Evolutionary conservation across 2,888 invertebrate species (phyloP), one percentile per base, ranked within the genome.

Genomic region (Trachelus tabidus): DNA sequence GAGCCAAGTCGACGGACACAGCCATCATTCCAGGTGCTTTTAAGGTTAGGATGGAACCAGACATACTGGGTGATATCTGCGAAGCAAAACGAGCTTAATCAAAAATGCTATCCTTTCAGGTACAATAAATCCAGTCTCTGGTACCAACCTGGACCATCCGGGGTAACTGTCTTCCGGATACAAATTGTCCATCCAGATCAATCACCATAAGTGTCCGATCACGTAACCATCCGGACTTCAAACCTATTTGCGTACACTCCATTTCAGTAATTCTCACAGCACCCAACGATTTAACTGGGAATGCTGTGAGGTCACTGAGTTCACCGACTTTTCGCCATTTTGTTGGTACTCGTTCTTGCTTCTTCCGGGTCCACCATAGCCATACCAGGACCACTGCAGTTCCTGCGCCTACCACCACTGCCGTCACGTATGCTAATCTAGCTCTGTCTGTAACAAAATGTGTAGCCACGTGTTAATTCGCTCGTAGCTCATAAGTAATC

Each of bases 231-330:
- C 93, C 93, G 75, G 92, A 91, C 84, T 91, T 92, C 34, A 94
- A 85, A 0, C 95, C 95, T 33, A 95, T 84, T n/a, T 88, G 83
- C 0, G 93, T 92, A 84, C 93, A 93, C 83, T 94, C 93, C 80
- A 93, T 93, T n/a, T 90, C 89, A 68, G 91, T 92, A 79, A 93
- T 80, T 3, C 92, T 86, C 34, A 94, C 85, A 0, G 93, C 89
- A 0, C 93, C 94, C 77, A 94, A 93, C 0, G 95, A 94, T 88
- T 95, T 95, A 23, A 95, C 92, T 0, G 95, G 95, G 84, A 93
- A 94, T 11, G 92, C 91, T 79, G 93, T 91, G 6, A 94, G 86
- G 73, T 93, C 92, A 82, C 92, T 93, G 6, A 95, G 88, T 77
- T 93, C 93, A 0, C 95, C 95, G 34, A 94, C 93, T 86, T 92